Evolutionary conservation across 2,113 vertebrate genomes (phyloP), one percentile per base, ranked within the genome.

Genomic region (Ptilonorhynchus violaceus): DNA sequence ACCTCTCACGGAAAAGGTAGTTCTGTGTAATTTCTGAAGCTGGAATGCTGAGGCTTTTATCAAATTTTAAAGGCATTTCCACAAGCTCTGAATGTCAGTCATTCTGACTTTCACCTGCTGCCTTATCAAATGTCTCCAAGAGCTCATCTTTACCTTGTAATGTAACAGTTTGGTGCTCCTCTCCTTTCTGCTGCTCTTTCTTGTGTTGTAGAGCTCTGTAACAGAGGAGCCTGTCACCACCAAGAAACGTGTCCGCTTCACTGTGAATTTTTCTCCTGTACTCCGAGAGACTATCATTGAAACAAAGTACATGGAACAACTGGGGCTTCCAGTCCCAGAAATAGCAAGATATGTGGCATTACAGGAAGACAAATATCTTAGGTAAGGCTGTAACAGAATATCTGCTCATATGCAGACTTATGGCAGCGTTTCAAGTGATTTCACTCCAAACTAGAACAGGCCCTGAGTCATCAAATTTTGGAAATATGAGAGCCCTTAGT

Each of bases 251-350:
- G 0, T 95, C 3, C 39, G 6, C 13, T 99, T 98, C 18, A 7
- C 46, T 10, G 98, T 99, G 55, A 99, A 99, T 94, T 99, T 99
- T 97, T 92, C 98, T 28, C 98, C 98, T 7, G 50, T 95, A 52
- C 97, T 99, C 41, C 98, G 46, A 67, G 98, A 99, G 97, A 98
- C 99, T 11, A 99, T 99, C 19, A 96, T 62, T 13, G 99, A 99
- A 96, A 91, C 98, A 20, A 99, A 98, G 53, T 97, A 98, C 96
- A 97, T 99, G 97, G 98, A 98, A 60, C 98, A 98, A 9, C 95
- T 99, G 31, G 99, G 98, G 1, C 98, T 98, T 90, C 27, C 96
- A 49, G 87, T 99, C 42, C 98, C 99, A 8, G 97, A 98, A 46
- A 75, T 98, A 31, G 98, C 98, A 2, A 95, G 98, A 88, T 98